Conservation (phyloP, 2,797 vertebrate species). For the Acipenser ruthenus region DNA sequence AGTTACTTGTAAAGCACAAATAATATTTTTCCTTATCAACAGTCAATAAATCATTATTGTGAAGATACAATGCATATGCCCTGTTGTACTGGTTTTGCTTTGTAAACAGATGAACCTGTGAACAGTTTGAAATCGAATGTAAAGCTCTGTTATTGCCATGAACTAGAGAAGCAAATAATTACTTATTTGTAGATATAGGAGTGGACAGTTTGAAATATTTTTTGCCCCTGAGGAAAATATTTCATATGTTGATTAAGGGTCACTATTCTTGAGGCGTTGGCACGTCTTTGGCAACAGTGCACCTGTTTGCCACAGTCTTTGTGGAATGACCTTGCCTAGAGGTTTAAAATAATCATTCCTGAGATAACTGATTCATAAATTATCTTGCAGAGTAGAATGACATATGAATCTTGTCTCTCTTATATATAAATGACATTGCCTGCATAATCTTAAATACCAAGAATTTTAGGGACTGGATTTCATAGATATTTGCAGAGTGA, state of each 20-base stretch:
- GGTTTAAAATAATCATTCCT: not conserved
- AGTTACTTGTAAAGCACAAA: too few species aligned
- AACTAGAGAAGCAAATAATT: not conserved
- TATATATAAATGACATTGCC: too few species aligned
- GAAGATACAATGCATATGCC: too few species aligned
- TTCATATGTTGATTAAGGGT: not conserved
- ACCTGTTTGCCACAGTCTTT: not conserved
- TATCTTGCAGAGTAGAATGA: not conserved
- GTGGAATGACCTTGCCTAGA: conserved; percentile 1
- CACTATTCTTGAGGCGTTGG: not conserved
- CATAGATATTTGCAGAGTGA: too few species aligned
- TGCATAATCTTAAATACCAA: too few species aligned
- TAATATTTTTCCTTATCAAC: too few species aligned
- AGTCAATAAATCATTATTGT: too few species aligned
- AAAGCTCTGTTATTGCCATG: not conserved
- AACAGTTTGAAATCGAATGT: not conserved
- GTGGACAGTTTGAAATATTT: not conserved
- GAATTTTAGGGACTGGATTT: too few species aligned
- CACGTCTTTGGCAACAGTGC: not conserved
- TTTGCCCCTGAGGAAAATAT: not conserved
- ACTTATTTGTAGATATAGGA: not conserved
- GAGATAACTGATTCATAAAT: conserved; percentile 1
- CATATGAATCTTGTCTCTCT: not conserved
- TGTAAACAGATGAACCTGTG: too few species aligned
- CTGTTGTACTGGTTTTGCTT: too few species aligned